Evolutionary conservation across 2,797 vertebrate genomes (phyloP).

Genomic region (Varecia variegata): DNA sequence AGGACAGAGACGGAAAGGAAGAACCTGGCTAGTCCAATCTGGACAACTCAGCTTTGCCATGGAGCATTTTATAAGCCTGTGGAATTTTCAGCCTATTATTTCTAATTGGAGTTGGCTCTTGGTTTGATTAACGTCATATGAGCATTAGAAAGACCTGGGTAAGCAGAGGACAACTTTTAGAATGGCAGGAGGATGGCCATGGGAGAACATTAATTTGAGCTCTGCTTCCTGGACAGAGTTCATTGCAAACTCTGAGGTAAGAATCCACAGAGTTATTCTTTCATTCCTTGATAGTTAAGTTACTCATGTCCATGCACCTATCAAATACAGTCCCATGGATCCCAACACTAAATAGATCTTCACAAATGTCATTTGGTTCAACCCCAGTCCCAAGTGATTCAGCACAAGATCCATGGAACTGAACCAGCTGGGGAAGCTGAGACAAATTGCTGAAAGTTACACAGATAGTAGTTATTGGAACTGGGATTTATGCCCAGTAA

Average conservation of each 20-base stretch:
- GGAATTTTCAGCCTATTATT: not conserved
- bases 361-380: conserved; percentile 10
- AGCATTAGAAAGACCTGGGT: not conserved
- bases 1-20: not conserved
- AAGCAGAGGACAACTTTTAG: not conserved
- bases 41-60: not conserved
- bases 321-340: not conserved
- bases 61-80: not conserved
- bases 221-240: not conserved
- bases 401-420: not conserved
- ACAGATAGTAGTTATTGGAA: not conserved
- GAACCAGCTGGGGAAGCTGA: not conserved
- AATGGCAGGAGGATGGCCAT: not conserved
- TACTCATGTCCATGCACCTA: not conserved
- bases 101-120: not conserved
- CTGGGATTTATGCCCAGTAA: not conserved
- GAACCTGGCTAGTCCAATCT: not conserved
- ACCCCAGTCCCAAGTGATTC: not conserved
- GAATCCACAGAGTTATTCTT: not conserved
- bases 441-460: not conserved
- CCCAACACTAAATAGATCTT: not conserved
- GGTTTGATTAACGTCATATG: not conserved
- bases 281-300: not conserved
- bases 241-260: not conserved
- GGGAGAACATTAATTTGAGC: not conserved